Conservation (phyloP, 2,888 invertebrate genomes). For the Willowsia nigromaculata region DNA sequence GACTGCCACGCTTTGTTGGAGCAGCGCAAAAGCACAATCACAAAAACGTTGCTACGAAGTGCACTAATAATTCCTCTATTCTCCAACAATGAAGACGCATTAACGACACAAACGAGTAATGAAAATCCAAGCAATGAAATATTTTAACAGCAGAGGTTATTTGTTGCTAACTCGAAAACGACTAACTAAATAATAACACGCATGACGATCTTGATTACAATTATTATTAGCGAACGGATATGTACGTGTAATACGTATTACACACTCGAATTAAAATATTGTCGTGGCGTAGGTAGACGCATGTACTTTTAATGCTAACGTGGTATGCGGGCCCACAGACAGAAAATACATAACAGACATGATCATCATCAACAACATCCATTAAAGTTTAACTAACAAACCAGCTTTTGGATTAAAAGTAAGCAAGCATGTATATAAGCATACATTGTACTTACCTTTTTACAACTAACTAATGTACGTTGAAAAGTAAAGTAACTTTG, state of each 20-base stretch:
- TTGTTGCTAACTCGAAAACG: conserved; percentile 53
- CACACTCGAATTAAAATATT: conserved; percentile 8
- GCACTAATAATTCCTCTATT: not conserved
- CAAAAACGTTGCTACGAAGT: not conserved
- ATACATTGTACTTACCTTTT: not conserved
- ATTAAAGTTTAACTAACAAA: conserved; percentile 48
- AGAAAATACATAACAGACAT: not conserved
- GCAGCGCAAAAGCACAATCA: not conserved
- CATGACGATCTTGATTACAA: conserved; percentile 28
- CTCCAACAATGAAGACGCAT: not conserved
- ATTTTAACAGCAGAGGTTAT: not conserved
- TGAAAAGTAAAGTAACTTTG: conserved; percentile 35
- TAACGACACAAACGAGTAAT: not conserved
- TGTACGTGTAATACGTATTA: not conserved
- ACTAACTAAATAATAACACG: conserved; percentile 32
- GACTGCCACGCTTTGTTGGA: not conserved
- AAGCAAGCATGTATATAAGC: not conserved
- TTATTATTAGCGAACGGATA: conserved; percentile 33
- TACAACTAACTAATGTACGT: conserved; percentile 7
- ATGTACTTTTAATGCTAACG: not conserved
- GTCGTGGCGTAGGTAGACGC: conserved; percentile 26
- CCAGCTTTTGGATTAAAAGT: conserved; percentile 46
- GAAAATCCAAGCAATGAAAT: not conserved
- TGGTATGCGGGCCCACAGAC: not conserved
- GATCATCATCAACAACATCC: not conserved